Evolutionary conservation across 2,113 vertebrate species (phyloP).

Genomic region (Calidris pygmaea): DNA sequence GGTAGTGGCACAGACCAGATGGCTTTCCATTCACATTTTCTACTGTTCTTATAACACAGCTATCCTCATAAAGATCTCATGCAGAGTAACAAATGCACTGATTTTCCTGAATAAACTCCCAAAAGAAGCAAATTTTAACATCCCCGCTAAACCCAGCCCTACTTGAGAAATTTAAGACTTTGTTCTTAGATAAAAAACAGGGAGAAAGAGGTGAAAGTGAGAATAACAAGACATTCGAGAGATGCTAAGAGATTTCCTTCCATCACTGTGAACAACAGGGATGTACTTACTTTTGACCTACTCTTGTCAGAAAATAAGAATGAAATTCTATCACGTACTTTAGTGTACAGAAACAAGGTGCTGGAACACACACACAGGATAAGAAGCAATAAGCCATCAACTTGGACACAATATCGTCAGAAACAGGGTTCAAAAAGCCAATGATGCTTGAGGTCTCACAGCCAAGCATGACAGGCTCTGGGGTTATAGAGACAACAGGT

Average conservation of each 20-base stretch:
- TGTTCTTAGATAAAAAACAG: not conserved
- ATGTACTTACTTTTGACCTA: not conserved
- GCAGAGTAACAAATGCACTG: not conserved
- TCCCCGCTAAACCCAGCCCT: not conserved
- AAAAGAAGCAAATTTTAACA: not conserved
- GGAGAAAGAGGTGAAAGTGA: not conserved
- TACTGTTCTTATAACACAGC: not conserved
- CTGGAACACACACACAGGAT: not conserved
- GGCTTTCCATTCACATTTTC: constrained; percentile 7
- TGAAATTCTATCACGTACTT: not conserved
- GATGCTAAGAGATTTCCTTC: not conserved
- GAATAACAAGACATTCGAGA: not conserved
- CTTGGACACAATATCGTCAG: not conserved
- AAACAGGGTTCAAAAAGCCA: not conserved
- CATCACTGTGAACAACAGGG: not conserved
- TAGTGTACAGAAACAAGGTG: not conserved
- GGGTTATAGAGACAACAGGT: not conserved
- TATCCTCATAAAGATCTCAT: not conserved
- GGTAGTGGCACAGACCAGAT: not conserved
- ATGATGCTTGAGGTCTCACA: not conserved
- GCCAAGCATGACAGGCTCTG: not conserved
- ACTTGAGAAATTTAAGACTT: not conserved
- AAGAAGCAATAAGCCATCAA: not conserved
- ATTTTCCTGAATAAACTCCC: not conserved
- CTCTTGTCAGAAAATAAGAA: constrained; percentile 4